Base-by-base conservation (phyloP, 2,888 invertebrate species). In the Priocnemis perturbator region DNA sequence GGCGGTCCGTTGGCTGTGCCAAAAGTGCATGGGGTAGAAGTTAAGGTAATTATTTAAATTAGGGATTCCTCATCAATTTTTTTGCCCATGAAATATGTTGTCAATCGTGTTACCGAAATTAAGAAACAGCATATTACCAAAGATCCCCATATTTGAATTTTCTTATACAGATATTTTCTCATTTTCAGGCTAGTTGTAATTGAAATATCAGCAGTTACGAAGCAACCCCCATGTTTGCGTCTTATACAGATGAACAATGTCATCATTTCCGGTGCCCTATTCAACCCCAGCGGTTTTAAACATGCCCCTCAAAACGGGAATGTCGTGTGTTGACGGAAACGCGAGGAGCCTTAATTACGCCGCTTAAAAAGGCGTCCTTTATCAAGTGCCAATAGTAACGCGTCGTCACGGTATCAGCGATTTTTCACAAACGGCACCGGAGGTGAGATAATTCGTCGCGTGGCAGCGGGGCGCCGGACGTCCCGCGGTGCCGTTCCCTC, bases 391-490 rank as follows among this genome's bases (percentile, higher is more conserved):
- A 55, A 64, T 23, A 60, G 64, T 78, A 73, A 60, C 62, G 79
- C 78, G 52, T 74, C 57, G 78, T 78, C 76, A 79, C 55, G 67
- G 45, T 74, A 71, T 67, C 67, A 80, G 59, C 65, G 71, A 83
- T 82, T 80, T 76, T 79, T 78, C 73, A 73, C 66, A 60, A 56
- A 69, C 67, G 73, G 71, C 62, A 76, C 76, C 73, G 73, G 76
- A 78, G 76, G 76, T 77, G 74, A 80, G 77, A 76, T 83, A 81
- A 83, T 76, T 77, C 77, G 78, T 76, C 67, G 76, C 65, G 73
- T 72, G 69, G 73, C 76, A 77, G 73, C 76, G 71, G 67, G 74
- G 73, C 66, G 70, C 78, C 83, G 82, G 82, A 81, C 76, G 74
- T 83, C 81, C 78, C 74, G 73, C 71, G 68, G 82, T 66, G 78